Evolutionary conservation across 30 jellyfish, hydroid and myxozoan genomes (phyloP).

Genomic region (Turritopsis dohrnii): DNA sequence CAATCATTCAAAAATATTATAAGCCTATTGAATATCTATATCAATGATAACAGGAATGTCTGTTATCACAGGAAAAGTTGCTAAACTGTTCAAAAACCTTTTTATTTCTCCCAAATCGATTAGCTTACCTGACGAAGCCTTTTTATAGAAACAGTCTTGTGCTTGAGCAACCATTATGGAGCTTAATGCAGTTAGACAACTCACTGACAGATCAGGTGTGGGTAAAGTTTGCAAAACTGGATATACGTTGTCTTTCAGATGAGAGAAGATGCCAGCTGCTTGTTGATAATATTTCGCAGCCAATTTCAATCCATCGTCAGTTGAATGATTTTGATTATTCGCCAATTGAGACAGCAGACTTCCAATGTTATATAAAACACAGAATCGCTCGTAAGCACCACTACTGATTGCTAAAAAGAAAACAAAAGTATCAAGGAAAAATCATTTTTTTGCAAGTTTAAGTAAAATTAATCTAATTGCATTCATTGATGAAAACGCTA

Average conservation of each 20-base stretch:
- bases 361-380: slow-evolving; percentile 81
- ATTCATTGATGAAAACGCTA: neutral
- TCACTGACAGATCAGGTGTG: slow-evolving; percentile 89
- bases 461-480: neutral
- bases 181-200: slow-evolving; percentile 70
- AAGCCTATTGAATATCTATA: too few relatives aligned
- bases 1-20: too few relatives aligned
- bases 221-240: slow-evolving; percentile 85
- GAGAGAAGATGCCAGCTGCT: slow-evolving; percentile 76
- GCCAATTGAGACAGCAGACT: slow-evolving; percentile 81
- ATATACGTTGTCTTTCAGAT: slow-evolving; percentile 73
- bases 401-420: slow-evolving; percentile 64
- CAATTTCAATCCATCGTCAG: slow-evolving; percentile 88
- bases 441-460: neutral
- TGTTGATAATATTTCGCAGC: slow-evolving; percentile 96
- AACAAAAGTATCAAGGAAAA: neutral
- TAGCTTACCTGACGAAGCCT: slow-evolving; percentile 92
- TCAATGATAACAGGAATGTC: too few relatives aligned
- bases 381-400: slow-evolving; percentile 92
- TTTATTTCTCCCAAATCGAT: too few relatives aligned
- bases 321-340: slow-evolving; percentile 53
- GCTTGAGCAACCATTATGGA: slow-evolving; percentile 96
- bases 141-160: slow-evolving; percentile 87
- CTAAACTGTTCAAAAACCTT: too few relatives aligned
- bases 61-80: too few relatives aligned